Percentiles rank a stretch among this genome's conserved stretches.
Conservation (phyloP, 2,888 invertebrate genomes). For the Homarus gammarus region DNA sequence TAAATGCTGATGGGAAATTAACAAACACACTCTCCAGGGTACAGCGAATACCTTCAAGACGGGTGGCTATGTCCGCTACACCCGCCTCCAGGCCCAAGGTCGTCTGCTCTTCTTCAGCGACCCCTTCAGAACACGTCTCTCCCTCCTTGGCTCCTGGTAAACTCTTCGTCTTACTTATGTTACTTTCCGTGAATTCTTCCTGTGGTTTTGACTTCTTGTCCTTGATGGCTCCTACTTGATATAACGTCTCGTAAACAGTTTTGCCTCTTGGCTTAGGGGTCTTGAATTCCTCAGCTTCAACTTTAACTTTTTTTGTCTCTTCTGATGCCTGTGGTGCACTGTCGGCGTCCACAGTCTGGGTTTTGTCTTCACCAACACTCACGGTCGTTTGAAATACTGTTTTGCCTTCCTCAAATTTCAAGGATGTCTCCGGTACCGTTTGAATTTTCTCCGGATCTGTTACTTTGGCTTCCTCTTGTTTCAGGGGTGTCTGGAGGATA, state of each 20-base stretch:
- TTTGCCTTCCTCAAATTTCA: background rate
- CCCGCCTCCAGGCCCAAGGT: constrained; percentile 47
- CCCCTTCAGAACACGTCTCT: background rate
- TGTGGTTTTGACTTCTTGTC: background rate
- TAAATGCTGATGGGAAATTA: constrained; percentile 22
- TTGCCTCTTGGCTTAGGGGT: background rate
- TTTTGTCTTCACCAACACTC: background rate
- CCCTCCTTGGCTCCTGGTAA: background rate
- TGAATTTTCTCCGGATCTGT: background rate
- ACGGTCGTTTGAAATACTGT: background rate
- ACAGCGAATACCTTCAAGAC: constrained; percentile 73
- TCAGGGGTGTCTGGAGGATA: background rate
- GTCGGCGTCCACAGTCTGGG: background rate
- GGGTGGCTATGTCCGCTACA: constrained; percentile 63
- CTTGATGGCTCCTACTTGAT: constrained; percentile 48
- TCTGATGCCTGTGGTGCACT: background rate
- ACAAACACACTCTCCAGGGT: constrained; percentile 66
- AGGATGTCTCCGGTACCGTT: background rate
- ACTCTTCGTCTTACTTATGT: background rate
- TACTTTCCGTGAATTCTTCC: background rate
- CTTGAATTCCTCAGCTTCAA: background rate
- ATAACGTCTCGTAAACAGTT: constrained; percentile 50
- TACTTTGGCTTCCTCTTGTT: background rate
- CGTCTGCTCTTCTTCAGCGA: background rate
- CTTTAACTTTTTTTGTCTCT: background rate